These are phyloP conservation scores for Lanistes nyassanus DNA, from an alignment of 1,140 invertebrate species.

Conservation along the genomic window DNA sequence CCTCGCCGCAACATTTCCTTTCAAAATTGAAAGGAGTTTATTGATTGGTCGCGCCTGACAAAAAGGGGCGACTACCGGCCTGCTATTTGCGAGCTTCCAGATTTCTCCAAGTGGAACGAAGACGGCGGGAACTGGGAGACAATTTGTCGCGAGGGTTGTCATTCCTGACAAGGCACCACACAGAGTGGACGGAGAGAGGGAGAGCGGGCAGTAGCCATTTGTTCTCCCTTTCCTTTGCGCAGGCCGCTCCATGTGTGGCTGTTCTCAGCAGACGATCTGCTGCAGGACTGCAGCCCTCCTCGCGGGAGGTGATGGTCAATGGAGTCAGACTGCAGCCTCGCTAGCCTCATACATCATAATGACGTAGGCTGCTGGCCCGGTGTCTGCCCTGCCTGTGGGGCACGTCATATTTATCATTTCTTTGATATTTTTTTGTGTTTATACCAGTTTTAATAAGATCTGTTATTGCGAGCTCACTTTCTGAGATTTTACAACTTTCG, in stretches of 20 bases:
- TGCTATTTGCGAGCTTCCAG: slow-evolving; percentile 2
- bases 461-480: no score
- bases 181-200: neutral
- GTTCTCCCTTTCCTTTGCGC: neutral
- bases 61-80: slow-evolving; percentile 10
- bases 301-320: neutral
- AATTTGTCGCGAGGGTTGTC: slow-evolving; percentile 10
- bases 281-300: neutral
- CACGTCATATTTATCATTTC: no score
- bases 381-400: no score
- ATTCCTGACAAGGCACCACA: neutral
- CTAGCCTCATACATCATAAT: neutral
- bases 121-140: neutral
- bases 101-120: neutral
- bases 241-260: neutral
- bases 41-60: slow-evolving; percentile 6
- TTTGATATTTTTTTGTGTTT: no score
- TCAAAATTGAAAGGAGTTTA: neutral
- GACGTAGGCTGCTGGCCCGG: neutral
- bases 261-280: no score
- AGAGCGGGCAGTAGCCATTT: neutral
- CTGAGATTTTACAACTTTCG: no score
- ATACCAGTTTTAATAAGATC: no score
- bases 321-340: neutral
- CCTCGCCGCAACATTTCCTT: neutral